These are phyloP conservation scores for Falco naumanni DNA, from an alignment of 2,797 vertebrate species.

Conservation along the genomic window DNA sequence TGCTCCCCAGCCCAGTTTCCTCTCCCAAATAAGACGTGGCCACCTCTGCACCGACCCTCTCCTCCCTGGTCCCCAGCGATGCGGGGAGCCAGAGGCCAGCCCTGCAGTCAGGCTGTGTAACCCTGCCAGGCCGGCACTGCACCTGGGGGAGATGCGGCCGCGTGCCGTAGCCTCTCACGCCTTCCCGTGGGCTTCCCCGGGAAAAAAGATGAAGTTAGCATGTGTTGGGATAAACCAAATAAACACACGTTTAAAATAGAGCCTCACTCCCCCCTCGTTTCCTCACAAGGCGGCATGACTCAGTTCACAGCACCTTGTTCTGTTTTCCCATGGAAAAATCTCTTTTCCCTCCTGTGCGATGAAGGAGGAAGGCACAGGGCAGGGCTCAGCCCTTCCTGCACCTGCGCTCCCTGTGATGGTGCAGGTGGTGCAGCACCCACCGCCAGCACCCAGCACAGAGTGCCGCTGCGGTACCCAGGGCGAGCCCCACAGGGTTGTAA, in stretches of 20 bases:
- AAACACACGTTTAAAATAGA: neutral
- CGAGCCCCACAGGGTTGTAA: neutral
- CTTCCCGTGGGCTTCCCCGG: neutral
- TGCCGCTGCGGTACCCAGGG: neutral
- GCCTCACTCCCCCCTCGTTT: neutral
- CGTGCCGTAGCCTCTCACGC: neutral
- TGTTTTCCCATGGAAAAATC: neutral
- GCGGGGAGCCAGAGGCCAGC: neutral
- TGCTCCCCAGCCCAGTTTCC: neutral
- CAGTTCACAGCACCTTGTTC: neutral
- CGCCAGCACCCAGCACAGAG: neutral
- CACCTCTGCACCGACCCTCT: neutral
- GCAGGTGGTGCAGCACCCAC: neutral
- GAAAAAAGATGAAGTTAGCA: neutral
- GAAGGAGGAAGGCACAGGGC: neutral
- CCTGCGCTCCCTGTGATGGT: fast-evolving
- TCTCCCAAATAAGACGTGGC: neutral
- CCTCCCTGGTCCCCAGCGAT: neutral
- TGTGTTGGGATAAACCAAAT: neutral
- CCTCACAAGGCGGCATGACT: neutral
- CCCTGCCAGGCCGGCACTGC: neutral
- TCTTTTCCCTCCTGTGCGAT: neutral
- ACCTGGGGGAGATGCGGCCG: neutral
- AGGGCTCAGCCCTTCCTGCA: neutral
- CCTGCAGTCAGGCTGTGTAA: neutral